Conservation (phyloP, 2,797 vertebrate species). For the Clarias pachynema region DNA sequence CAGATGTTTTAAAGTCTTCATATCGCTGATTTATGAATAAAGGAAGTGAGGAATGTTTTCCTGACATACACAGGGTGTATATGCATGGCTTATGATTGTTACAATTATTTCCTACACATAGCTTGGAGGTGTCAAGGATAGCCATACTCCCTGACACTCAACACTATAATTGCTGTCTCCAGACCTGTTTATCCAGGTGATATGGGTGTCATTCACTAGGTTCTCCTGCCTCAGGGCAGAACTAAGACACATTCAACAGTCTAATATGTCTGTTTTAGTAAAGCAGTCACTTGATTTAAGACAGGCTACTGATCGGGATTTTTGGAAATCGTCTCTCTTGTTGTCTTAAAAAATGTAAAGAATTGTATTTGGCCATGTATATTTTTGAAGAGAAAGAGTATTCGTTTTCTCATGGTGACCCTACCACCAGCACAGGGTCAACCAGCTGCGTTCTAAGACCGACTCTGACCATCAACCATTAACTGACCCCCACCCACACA, state of each 20-base stretch:
- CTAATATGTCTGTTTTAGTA: slow-evolving; percentile 11
- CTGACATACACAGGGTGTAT: slow-evolving; percentile 5
- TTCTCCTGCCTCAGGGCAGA: slow-evolving; percentile 6
- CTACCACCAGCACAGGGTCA: slow-evolving; percentile 31
- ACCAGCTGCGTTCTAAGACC: slow-evolving; percentile 27
- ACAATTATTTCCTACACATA: slow-evolving; percentile 43
- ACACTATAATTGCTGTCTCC: slow-evolving; percentile 64
- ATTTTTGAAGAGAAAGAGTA: neutral
- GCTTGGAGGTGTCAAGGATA: slow-evolving; percentile 60
- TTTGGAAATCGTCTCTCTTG: neutral
- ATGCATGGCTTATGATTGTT: slow-evolving; percentile 20
- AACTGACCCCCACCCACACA: slow-evolving; percentile 6
- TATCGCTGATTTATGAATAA: neutral
- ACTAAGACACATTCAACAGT: neutral
- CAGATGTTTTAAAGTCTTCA: slow-evolving; percentile 1
- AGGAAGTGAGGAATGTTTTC: slow-evolving; percentile 21
- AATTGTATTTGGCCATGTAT: slow-evolving; percentile 9
- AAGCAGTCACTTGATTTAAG: slow-evolving; percentile 6
- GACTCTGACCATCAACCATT: slow-evolving; percentile 6
- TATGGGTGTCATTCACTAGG: slow-evolving; percentile 36
- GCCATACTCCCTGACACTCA: slow-evolving; percentile 59
- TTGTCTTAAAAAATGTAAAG: neutral
- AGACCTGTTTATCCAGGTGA: slow-evolving; percentile 45
- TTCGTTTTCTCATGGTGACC: slow-evolving; percentile 22
- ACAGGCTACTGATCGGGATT: neutral